Conservation (phyloP, 2,797 vertebrate species). For the Anguilla marmorata region DNA sequence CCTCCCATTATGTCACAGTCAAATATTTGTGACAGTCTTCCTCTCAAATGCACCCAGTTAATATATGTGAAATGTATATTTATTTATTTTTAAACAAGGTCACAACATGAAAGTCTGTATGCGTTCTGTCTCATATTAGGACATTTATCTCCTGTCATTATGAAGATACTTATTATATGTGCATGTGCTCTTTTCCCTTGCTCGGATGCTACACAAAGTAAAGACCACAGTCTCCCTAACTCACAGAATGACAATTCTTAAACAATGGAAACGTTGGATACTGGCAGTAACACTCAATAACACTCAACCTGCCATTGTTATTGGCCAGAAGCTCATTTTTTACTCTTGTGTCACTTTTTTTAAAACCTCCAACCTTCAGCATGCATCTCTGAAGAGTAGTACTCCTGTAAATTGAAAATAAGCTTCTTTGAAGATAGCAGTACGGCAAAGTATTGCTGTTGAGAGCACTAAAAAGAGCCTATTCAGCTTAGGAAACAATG, state of each 20-base stretch:
- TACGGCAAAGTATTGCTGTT: background rate
- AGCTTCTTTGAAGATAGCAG: background rate
- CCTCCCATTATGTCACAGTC: background rate
- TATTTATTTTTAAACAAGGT: background rate
- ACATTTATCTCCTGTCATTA: background rate
- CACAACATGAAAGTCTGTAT: background rate
- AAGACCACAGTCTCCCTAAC: conserved; percentile 73
- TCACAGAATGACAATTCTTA: conserved; percentile 62
- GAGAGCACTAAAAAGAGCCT: conserved; percentile 21
- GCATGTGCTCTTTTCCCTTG: conserved; percentile 55
- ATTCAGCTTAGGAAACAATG: conserved; percentile 32
- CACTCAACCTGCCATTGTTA: conserved; percentile 45
- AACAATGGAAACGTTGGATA: conserved; percentile 61
- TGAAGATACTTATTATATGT: background rate
- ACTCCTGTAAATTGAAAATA: background rate
- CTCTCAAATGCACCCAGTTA: background rate
- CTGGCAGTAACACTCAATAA: conserved; percentile 40
- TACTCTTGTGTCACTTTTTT: conserved; percentile 61
- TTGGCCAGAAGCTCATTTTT: conserved; percentile 63
- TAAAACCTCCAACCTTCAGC: conserved; percentile 64
- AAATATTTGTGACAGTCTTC: background rate
- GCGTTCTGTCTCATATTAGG: conserved; percentile 3
- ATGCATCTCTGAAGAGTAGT: conserved; percentile 50
- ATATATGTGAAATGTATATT: background rate
- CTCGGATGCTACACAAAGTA: conserved; percentile 79